Evolutionary conservation across 2,888 invertebrate genomes (phyloP), one percentile per base, ranked within the genome.

Genomic region (Calliphora vomitoria): DNA sequence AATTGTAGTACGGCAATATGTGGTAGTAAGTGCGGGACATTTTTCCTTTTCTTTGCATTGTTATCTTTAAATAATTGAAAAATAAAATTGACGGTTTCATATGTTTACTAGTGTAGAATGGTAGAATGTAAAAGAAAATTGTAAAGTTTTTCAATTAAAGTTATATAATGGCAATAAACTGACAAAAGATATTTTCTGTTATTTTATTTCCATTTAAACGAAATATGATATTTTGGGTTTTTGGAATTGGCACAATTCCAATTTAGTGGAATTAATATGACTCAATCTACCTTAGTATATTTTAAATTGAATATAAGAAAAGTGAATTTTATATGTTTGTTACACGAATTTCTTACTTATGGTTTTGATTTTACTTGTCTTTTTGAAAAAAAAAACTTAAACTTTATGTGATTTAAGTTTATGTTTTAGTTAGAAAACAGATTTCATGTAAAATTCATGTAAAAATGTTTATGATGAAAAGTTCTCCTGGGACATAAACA

Each of bases 71-170:
- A 50, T 50, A 35, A 62, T 62, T 62, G 62, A 62, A 62, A 62
- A 35, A 35, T n/a, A 62, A 35, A 62, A 62, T 62, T 62, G 35
- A 62, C 8, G n/a, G 13, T 62, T 62, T 35, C 62, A 15, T 62
- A 35, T 35, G 8, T 62, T 35, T 62, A 5, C 3, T 38, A 44
- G 44, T 38, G 8, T 35, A 13, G n/a, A 0, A 8, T n/a, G 13
- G 62, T 62, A n/a, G 38, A 62, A 10, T 6, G 35, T 4, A 5
- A 50, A 50, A 50, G 50, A n/a, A 50, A 35, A 35, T 8, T 35
- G 15, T n/a, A 62, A 62, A 62, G 62, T 62, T 62, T 62, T 62
- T 35, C 62, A 62, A 62, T 62, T 62, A 62, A 62, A 62, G 31
- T 35, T 62, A 38, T 38, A 62, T 31, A 60, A 60, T 15, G n/a